Conservation (phyloP, 2,797 vertebrate genomes). For the Podarcis siculus region DNA sequence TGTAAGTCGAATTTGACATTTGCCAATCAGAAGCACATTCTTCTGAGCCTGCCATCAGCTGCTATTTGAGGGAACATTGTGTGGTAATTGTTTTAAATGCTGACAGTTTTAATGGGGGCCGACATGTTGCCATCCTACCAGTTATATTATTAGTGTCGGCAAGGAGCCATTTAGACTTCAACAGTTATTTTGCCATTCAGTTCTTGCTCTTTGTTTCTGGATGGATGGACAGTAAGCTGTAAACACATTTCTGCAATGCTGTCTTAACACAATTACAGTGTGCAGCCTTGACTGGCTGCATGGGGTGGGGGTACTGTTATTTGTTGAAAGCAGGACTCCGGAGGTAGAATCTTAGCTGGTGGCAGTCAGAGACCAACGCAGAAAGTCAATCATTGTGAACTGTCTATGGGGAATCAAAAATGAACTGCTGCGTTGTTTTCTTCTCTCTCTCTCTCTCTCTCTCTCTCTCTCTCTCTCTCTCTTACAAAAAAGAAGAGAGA, state of each 20-base stretch:
- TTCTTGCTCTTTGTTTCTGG: slow-evolving; percentile 55
- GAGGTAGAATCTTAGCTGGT: slow-evolving; percentile 23
- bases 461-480: neutral
- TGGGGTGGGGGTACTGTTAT: slow-evolving; percentile 14
- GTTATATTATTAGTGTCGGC: slow-evolving; percentile 18
- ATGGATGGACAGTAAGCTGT: slow-evolving; percentile 60
- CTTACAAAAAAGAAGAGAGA: neutral
- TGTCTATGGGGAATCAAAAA: slow-evolving; percentile 40
- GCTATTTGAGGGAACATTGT: neutral
- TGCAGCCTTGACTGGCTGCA: slow-evolving; percentile 36
- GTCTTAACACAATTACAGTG: slow-evolving; percentile 52
- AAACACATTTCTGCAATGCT: slow-evolving; percentile 56
- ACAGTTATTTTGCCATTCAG: slow-evolving; percentile 47
- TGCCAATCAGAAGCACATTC: neutral
- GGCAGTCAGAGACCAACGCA: slow-evolving; percentile 13
- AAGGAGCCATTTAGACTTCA: slow-evolving; percentile 45
- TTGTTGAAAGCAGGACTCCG: slow-evolving; percentile 46
- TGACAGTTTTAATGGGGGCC: neutral
- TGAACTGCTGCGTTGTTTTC: neutral
- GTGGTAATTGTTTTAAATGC: slow-evolving; percentile 23
- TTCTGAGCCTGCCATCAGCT: neutral
- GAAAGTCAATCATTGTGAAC: slow-evolving; percentile 20
- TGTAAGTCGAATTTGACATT: neutral
- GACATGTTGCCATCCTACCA: slow-evolving; percentile 14
- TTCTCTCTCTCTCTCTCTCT: neutral